Base-by-base conservation (phyloP, 1,140 invertebrate species). In the Acyrthosiphon pisum region DNA sequence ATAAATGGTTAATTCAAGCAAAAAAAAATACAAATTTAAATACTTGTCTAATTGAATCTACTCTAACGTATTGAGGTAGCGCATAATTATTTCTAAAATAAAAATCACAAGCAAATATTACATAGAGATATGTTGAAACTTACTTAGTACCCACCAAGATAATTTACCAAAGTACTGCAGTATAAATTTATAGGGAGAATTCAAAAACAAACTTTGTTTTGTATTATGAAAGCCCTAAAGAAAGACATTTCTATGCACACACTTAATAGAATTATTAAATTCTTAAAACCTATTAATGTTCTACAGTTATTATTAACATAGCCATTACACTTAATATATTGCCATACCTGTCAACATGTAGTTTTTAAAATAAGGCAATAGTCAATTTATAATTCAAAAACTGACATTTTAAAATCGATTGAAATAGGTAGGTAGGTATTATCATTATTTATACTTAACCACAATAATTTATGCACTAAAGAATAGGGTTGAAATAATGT, bases 361-460 rank as follows among this genome's bases (percentile, higher is more conserved):
- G 35, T 56, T 90, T 90, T 14, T 60, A 26, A 90, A 60, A 90
- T 90, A 90, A 90, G 37, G 53, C 53, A 60, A 90, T 90, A 90
- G 88, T 90, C 37, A 90, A 90, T 90, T 90, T 90, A 90, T 4
- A 90, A 90, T 90, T 90, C 56, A 90, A 26, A 41, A 44, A 44
- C 88, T 30, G 53, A 90, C 89, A 90, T 90, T 90, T 60, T 60
- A 44, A 90, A 90, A 90, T 90, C 56, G 89, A 90, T 90, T 68
- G 53, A 44, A 90, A 11, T 44, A 48, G 35, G 46, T 50, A 88
- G 46, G 60, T 41, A 41, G 37, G 37, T 68, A 68, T 68, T 76
- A 50, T 35, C 44, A 60, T 23, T 90, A 90, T 90, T 90, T 44
- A 90, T 90, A 90, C 26, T 90, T 90, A 90, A 68, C 26, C 11